phyloP scores from a whole-genome alignment of 2,113 vertebrate species.

The Phasianus colchicus region DNA sequence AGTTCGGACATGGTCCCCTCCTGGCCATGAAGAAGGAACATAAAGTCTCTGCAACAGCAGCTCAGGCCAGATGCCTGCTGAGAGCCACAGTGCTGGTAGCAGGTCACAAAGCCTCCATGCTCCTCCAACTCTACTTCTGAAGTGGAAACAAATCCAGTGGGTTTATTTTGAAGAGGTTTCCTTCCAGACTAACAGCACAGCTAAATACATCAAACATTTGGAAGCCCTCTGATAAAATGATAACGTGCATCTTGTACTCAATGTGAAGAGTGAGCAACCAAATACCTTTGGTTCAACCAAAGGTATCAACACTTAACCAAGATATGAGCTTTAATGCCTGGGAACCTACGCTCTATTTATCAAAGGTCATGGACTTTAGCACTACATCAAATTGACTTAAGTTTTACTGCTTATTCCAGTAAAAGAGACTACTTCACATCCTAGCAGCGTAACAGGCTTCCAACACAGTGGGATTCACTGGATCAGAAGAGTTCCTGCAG shows the following conservation, averaged over 20 bases:
- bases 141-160: neutral
- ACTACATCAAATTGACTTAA: neutral
- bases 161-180: neutral
- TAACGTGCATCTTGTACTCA: neutral
- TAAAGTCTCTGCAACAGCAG: neutral
- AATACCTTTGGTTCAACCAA: constrained; percentile 1
- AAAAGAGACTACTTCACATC: neutral
- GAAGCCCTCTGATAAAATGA: neutral
- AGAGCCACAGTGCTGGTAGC: rapidly evolving
- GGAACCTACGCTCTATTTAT: neutral
- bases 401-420: neutral
- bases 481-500: neutral
- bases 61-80: neutral
- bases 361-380: neutral
- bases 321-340: neutral
- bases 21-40: rapidly evolving
- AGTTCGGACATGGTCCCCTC: neutral
- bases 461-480: rapidly evolving
- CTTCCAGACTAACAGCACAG: neutral
- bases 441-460: neutral
- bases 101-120: neutral
- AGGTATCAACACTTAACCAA: constrained; percentile 5
- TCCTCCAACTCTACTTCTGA: neutral
- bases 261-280: neutral
- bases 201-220: neutral